A percentile compares a stretch with the other conserved stretches of the same genome.
phyloP scores from a whole-genome alignment of 2,888 invertebrate species.

The Eristalinus sepulchralis region DNA sequence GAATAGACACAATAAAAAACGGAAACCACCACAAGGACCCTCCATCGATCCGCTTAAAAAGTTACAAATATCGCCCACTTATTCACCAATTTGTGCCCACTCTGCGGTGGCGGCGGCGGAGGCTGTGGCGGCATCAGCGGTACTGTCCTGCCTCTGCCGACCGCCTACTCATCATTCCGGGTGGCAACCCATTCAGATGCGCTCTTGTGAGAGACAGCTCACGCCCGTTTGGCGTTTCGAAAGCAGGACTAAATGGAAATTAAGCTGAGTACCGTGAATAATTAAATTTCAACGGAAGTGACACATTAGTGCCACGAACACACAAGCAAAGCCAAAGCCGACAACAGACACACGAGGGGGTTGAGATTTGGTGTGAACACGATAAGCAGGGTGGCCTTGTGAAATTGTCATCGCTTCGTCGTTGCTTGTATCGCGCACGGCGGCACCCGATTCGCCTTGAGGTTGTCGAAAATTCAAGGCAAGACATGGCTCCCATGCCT shows the following conservation, averaged over 20 bases:
- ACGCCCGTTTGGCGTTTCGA: conserved; percentile 33
- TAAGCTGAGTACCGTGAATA: conserved; percentile 46
- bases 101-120: background rate
- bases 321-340: background rate
- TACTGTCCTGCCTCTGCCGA: background rate
- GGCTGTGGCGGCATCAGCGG: too few relatives aligned
- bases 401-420: background rate
- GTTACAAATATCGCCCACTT: conserved; percentile 28
- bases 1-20: conserved; percentile 1
- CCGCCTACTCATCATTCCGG: background rate
- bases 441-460: background rate
- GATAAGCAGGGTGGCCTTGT: background rate
- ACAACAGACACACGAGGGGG: background rate
- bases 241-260: conserved; percentile 35
- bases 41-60: conserved; percentile 9
- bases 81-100: conserved; percentile 15
- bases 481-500: background rate
- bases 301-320: conserved; percentile 42
- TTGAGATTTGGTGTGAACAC: background rate
- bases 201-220: conserved; percentile 2
- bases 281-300: conserved; percentile 48
- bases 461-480: conserved; percentile 11
- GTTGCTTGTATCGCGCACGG: background rate
- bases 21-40: conserved; percentile 1
- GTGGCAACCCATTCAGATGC: conserved; percentile 17